Conservation (phyloP, 2,797 vertebrate genomes). For the Rhodeus uyekii region DNA sequence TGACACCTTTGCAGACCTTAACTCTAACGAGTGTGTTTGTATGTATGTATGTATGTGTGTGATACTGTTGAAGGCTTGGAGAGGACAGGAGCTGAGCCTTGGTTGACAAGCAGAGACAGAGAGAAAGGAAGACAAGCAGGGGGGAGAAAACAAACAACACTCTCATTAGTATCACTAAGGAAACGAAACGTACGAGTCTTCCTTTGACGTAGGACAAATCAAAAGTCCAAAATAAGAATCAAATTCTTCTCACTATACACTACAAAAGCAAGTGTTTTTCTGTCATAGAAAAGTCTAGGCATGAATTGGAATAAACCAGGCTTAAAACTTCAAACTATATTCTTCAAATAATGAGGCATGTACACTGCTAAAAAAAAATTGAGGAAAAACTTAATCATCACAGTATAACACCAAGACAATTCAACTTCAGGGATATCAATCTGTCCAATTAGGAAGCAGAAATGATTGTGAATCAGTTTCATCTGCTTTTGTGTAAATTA, state of each 20-base stretch:
- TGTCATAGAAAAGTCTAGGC: neutral
- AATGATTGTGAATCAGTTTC: too few species aligned
- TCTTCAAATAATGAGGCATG: slow-evolving; percentile 13
- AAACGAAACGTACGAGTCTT: slow-evolving; percentile 49
- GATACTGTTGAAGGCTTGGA: neutral
- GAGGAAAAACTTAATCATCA: too few species aligned
- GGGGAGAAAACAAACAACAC: slow-evolving; percentile 43
- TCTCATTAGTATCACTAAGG: slow-evolving; percentile 61
- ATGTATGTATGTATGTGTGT: neutral
- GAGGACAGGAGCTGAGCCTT: neutral
- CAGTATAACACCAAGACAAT: too few species aligned
- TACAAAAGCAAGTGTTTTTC: neutral
- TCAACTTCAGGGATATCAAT: too few species aligned
- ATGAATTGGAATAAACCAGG: neutral
- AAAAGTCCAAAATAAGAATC: slow-evolving; percentile 55
- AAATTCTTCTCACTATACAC: slow-evolving; percentile 17
- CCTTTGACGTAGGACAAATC: slow-evolving; percentile 52
- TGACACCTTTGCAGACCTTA: slow-evolving; percentile 14
- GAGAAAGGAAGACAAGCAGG: slow-evolving; percentile 21
- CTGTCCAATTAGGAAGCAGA: too few species aligned
- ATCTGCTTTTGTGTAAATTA: too few species aligned
- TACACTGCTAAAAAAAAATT: too few species aligned
- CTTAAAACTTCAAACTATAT: neutral
- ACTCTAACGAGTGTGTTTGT: neutral
- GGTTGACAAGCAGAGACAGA: slow-evolving; percentile 12